These are phyloP conservation scores for Chanos chanos DNA, from an alignment of 2,797 vertebrate species.

Conservation along the genomic window DNA sequence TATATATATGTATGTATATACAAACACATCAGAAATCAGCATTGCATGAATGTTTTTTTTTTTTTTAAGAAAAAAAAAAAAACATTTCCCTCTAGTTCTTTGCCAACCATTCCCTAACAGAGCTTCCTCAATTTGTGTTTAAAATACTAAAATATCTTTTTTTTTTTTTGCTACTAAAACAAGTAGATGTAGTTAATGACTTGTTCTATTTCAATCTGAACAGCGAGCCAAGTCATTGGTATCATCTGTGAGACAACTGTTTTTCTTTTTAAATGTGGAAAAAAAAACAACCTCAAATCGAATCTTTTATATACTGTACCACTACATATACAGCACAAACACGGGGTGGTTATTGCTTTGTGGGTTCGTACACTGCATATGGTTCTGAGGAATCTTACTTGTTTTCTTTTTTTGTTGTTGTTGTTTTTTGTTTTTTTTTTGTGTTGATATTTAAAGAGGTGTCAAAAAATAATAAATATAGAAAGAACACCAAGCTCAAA, in stretches of 20 bases:
- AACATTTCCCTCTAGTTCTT: slow-evolving; percentile 5
- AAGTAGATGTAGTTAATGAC: slow-evolving; percentile 6
- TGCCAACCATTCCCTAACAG: slow-evolving; percentile 17
- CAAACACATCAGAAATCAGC: not conserved
- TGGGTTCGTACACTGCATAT: slow-evolving; percentile 63
- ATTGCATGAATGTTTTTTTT: not conserved
- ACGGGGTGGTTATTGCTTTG: slow-evolving; percentile 63
- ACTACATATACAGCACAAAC: slow-evolving; percentile 45
- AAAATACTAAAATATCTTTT: slow-evolving; percentile 1
- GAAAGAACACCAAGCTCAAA: slow-evolving; percentile 79
- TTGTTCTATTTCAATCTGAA: slow-evolving; percentile 37
- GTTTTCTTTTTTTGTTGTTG: too few species aligned
- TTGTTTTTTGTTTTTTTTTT: slow-evolving; percentile 2
- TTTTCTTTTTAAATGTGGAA: too few species aligned
- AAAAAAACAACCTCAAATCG: too few species aligned
- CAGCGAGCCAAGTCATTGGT: slow-evolving; percentile 61
- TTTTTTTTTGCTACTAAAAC: slow-evolving; percentile 1
- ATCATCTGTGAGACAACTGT: slow-evolving; percentile 23
- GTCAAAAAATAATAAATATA: slow-evolving; percentile 77
- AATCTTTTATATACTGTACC: slow-evolving; percentile 29
- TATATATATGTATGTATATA: too few species aligned
- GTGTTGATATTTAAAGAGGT: slow-evolving; percentile 42
- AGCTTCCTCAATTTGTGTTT: slow-evolving; percentile 4
- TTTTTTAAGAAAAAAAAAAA: too few species aligned
- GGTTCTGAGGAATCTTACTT: slow-evolving; percentile 39